phyloP scores from a whole-genome alignment of 2,797 vertebrate species.

The Rhinella marina region DNA sequence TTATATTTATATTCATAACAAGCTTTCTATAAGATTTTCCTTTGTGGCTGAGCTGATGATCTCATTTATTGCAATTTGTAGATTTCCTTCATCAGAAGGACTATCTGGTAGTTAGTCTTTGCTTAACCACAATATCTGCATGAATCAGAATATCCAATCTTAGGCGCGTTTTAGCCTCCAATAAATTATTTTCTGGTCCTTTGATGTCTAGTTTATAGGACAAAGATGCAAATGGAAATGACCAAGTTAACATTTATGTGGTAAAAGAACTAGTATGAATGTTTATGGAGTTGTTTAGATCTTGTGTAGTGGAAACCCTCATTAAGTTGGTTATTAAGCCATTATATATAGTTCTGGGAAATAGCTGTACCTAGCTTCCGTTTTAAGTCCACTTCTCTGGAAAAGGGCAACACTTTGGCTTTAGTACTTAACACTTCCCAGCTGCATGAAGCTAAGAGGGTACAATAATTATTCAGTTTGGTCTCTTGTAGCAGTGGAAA shows the following conservation, averaged over 20 bases:
- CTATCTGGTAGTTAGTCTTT: constrained; percentile 78
- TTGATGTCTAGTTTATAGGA: constrained; percentile 36
- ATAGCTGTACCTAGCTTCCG: constrained; percentile 29
- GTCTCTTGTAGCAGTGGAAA: constrained; percentile 22
- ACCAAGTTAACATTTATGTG: background rate
- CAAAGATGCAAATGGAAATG: constrained; percentile 13
- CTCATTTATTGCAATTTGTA: constrained; percentile 84
- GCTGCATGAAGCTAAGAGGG: constrained; percentile 33
- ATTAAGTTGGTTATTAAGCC: constrained; percentile 46
- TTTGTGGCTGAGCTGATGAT: constrained; percentile 84
- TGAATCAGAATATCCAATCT: constrained; percentile 69
- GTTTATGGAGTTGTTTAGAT: constrained; percentile 20
- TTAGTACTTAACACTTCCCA: constrained; percentile 42
- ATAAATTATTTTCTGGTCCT: constrained; percentile 66
- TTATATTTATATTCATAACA: constrained; percentile 89
- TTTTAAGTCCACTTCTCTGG: constrained; percentile 40
- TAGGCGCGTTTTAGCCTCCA: constrained; percentile 30
- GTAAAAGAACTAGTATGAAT: background rate
- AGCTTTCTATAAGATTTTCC: constrained; percentile 84
- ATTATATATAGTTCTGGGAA: constrained; percentile 45
- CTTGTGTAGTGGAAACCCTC: constrained; percentile 12
- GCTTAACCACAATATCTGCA: constrained; percentile 71
- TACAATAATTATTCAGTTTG: constrained; percentile 48
- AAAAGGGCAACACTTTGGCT: constrained; percentile 44
- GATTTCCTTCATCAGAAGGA: constrained; percentile 81